Base-by-base conservation (phyloP, 2,888 invertebrate species). In the Drosophila bunnanda region DNA sequence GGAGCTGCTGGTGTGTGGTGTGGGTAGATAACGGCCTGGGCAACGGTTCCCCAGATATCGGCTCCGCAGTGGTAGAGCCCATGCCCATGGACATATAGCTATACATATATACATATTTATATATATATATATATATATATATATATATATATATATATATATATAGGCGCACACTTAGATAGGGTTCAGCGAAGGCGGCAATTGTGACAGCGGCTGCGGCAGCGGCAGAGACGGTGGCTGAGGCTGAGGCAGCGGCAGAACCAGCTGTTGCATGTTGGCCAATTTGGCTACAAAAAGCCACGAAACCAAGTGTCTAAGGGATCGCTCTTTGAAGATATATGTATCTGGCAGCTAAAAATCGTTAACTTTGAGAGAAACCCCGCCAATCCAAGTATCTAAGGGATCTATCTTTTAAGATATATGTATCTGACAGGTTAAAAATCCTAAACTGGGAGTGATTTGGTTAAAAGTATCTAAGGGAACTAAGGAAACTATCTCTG, bases 11-110 rank as follows among this genome's bases (percentile, higher is more conserved):
- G 4, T 7, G 20, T 20, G 20, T 69, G 66, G 66, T 66, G 60
- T 67, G 58, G 46, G 72, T 48, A 71, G 67, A 67, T 67, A 67
- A 67, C 43, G 55, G 46, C 34, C 36, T 34, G n/a, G 48, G 48
- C 48, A 48, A 48, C 44, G 44, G 22, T 57, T 22, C 38, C 59
- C 32, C 46, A 71, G 67, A 67, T 67, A 67, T 67, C 72, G 34
- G 48, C 13, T 17, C 25, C 32, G 28, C 28, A 58, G 39, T 53
- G 64, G 43, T 48, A 64, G 38, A 54, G 38, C 53, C 52, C 60
- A 57, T 57, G 17, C 34, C 53, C 69, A 69, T 55, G 43, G 48
- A 67, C 46, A 58, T 57, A 41, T 12, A 32, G 50, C 50, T 15
- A 22, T 15, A 41, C 6, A 39, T 13, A 48, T 52, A 62, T 39